Conservation (phyloP, 2,888 invertebrate genomes). For the Biston stratarius region DNA sequence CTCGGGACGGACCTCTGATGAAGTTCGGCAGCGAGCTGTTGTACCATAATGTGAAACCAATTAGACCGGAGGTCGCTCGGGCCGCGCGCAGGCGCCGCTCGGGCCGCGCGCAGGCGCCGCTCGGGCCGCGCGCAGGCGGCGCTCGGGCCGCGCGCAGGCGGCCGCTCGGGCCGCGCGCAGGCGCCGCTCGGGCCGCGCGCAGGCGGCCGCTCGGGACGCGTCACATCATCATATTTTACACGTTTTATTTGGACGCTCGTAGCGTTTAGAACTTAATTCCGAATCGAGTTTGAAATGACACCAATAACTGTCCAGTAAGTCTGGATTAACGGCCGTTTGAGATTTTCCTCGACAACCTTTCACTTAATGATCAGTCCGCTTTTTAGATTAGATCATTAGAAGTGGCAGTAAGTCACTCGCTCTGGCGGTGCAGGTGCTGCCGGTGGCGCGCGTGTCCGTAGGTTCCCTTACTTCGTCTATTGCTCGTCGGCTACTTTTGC, state of each 20-base stretch:
- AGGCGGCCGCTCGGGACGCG: slow-evolving; percentile 19
- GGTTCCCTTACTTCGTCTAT: slow-evolving; percentile 31
- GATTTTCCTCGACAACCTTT: slow-evolving; percentile 54
- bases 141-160: no score
- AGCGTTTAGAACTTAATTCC: slow-evolving; percentile 64
- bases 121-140: no score
- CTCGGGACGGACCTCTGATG: slow-evolving; percentile 27
- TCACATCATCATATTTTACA: slow-evolving; percentile 61
- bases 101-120: no score
- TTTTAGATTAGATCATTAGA: slow-evolving; percentile 24
- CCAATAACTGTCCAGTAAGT: slow-evolving; percentile 65
- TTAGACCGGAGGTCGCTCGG: slow-evolving; percentile 49
- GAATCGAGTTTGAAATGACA: slow-evolving; percentile 56
- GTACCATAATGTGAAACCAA: slow-evolving; percentile 59
- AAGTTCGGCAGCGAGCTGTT: slow-evolving; percentile 51
- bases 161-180: no score
- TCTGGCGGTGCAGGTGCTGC: slow-evolving; percentile 26
- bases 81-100: no score
- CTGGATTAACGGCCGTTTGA: slow-evolving; percentile 61
- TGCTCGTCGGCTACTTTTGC: slow-evolving; percentile 6
- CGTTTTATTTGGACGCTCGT: slow-evolving; percentile 60
- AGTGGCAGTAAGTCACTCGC: slow-evolving; percentile 23
- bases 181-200: no score
- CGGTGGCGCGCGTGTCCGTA: slow-evolving; percentile 44
- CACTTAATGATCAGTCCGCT: slow-evolving; percentile 44